A percentile compares a stretch with the other conserved stretches of the same genome.
These are phyloP conservation scores for Butorides virescens DNA, from an alignment of 2,113 vertebrate species.

Conservation along the genomic window DNA sequence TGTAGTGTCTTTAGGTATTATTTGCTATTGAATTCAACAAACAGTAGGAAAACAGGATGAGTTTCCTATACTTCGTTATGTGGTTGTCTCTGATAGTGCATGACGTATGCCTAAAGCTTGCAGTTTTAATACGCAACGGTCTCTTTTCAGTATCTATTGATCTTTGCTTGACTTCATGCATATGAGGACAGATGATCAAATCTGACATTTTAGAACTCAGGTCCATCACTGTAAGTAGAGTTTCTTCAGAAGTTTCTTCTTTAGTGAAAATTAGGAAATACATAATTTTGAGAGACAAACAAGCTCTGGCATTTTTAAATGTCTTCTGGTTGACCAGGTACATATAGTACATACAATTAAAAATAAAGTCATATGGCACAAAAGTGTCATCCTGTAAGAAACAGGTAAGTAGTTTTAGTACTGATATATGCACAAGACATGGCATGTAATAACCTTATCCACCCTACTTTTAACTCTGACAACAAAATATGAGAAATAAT, in stretches of 20 bases:
- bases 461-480: neutral
- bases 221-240: neutral
- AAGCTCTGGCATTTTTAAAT: neutral
- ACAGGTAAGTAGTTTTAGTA: neutral
- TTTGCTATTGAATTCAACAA: neutral
- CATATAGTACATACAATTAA: neutral
- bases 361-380: neutral
- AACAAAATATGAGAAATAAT: neutral
- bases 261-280: neutral
- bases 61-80: neutral
- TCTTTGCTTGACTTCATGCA: neutral
- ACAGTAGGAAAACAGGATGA: neutral
- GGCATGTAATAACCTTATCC: neutral
- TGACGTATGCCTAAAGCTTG: neutral
- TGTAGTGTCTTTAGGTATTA: neutral
- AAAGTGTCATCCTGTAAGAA: neutral
- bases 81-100: neutral
- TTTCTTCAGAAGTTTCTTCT: neutral
- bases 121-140: neutral
- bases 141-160: neutral
- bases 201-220: neutral
- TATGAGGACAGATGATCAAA: neutral
- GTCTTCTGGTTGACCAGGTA: neutral
- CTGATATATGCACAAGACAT: rapidly evolving
- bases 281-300: neutral